Percentiles rank a stretch among this genome's conserved stretches.
phyloP scores from a whole-genome alignment of 2,888 invertebrate species.

The Aquatica leii region DNA sequence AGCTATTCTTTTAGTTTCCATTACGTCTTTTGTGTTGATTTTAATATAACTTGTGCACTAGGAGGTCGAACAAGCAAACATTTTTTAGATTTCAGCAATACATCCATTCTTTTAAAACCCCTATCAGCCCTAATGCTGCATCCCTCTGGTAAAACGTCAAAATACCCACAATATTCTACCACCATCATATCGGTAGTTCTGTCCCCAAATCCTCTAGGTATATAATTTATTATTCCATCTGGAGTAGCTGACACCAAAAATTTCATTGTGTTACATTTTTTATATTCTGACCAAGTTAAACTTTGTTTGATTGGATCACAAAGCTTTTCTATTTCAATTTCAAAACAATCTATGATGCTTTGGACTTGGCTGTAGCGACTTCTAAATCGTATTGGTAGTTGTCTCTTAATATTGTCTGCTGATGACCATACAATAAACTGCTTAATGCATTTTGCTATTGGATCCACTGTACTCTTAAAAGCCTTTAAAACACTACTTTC shows the following conservation, averaged over 20 bases:
- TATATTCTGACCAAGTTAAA: slow-evolving; percentile 52
- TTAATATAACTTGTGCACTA: slow-evolving; percentile 27
- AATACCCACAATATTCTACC: slow-evolving; percentile 22
- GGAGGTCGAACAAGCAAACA: slow-evolving; percentile 41
- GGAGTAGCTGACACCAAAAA: slow-evolving; percentile 42
- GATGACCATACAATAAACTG: slow-evolving; percentile 53
- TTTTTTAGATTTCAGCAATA: slow-evolving; percentile 27
- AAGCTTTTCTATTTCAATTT: slow-evolving; percentile 55
- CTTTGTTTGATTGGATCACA: slow-evolving; percentile 49
- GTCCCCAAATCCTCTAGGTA: slow-evolving; percentile 37
- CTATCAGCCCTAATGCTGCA: slow-evolving; percentile 23
- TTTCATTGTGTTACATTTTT: slow-evolving; percentile 45
- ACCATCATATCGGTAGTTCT: slow-evolving; percentile 27
- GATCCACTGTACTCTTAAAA: slow-evolving; percentile 27
- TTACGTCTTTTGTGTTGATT: too few relatives aligned
- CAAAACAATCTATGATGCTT: too few relatives aligned
- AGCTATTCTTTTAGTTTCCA: slow-evolving; percentile 22
- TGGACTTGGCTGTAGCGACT: too few relatives aligned
- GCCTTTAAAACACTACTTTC: slow-evolving; percentile 21
- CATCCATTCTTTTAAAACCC: slow-evolving; percentile 41
- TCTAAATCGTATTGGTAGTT: too few relatives aligned
- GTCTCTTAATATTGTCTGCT: too few relatives aligned
- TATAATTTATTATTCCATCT: slow-evolving; percentile 40
- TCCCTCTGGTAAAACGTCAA: slow-evolving; percentile 8
- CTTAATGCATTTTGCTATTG: slow-evolving; percentile 24